Evolutionary conservation across 2,113 vertebrate genomes (phyloP).

Genomic region (Dasyurus viverrinus): DNA sequence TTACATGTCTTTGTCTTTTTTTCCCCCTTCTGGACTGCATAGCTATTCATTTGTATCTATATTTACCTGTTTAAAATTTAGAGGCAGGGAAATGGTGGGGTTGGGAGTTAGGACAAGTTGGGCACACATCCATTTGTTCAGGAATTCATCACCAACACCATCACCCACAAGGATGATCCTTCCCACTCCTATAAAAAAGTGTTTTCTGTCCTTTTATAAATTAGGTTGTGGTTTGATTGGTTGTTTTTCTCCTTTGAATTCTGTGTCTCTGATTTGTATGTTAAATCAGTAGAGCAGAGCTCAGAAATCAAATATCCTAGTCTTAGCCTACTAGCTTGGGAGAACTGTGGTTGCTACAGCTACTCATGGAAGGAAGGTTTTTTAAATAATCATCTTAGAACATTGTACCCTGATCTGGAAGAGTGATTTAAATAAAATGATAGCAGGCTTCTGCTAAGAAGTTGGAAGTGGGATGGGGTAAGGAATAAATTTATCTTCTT

Average conservation of each 20-base stretch:
- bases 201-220: background rate
- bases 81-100: background rate
- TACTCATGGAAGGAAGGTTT: background rate
- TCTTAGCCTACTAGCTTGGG: background rate
- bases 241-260: constrained; percentile 7
- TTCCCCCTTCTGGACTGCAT: background rate
- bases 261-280: background rate
- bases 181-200: background rate
- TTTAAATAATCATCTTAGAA: constrained; percentile 9
- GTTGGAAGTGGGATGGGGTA: background rate
- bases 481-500: background rate
- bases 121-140: background rate
- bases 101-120: background rate
- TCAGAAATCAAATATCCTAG: background rate
- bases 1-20: background rate
- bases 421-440: background rate
- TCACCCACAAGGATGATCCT: background rate
- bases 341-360: background rate
- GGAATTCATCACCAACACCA: background rate
- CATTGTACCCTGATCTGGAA: background rate
- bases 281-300: background rate
- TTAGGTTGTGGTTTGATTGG: background rate
- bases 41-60: background rate
- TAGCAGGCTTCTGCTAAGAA: background rate
- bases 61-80: background rate